These are phyloP conservation scores for Platichthys flesus DNA, from an alignment of 2,113 vertebrate genomes.

Conservation along the genomic window DNA sequence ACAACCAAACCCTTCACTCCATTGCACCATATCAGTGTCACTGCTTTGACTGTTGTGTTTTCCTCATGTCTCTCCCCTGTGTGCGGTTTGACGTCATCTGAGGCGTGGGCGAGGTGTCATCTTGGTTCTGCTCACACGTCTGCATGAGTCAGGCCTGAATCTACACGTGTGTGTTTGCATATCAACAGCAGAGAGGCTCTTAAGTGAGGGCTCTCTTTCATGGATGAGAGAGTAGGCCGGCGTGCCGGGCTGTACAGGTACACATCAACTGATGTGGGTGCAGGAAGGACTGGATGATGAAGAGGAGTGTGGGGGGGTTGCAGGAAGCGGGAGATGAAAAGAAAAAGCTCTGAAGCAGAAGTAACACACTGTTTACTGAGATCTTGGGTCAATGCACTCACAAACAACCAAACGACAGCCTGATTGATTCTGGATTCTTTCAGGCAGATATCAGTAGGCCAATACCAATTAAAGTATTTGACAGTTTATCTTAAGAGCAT, in stretches of 20 bases:
- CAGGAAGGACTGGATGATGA: conserved; percentile 17
- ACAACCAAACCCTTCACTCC: background rate
- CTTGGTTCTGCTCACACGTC: conserved; percentile 38
- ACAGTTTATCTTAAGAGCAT: background rate
- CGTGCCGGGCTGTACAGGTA: conserved; percentile 44
- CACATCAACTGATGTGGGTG: conserved; percentile 65
- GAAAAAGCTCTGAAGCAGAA: conserved; percentile 58
- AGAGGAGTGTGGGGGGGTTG: background rate
- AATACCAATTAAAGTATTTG: background rate
- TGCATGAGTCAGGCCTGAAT: conserved; percentile 54
- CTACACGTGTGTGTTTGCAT: conserved; percentile 3
- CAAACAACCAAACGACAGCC: background rate
- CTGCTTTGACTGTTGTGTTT: background rate
- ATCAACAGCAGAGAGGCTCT: conserved; percentile 51
- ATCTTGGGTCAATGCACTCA: conserved; percentile 23
- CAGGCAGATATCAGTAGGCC: background rate
- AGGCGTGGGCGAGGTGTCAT: conserved; percentile 64
- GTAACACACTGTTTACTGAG: conserved; percentile 23
- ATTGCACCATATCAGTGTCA: background rate
- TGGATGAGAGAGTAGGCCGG: conserved; percentile 53
- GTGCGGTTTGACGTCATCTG: conserved; percentile 57
- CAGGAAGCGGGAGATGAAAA: conserved; percentile 68
- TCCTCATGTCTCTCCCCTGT: background rate
- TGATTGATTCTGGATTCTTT: too few relatives aligned
- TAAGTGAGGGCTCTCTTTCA: conserved; percentile 60